Evolutionary conservation across 1,140 invertebrate species (phyloP).

Genomic region (Hylaeus volcanicus): DNA sequence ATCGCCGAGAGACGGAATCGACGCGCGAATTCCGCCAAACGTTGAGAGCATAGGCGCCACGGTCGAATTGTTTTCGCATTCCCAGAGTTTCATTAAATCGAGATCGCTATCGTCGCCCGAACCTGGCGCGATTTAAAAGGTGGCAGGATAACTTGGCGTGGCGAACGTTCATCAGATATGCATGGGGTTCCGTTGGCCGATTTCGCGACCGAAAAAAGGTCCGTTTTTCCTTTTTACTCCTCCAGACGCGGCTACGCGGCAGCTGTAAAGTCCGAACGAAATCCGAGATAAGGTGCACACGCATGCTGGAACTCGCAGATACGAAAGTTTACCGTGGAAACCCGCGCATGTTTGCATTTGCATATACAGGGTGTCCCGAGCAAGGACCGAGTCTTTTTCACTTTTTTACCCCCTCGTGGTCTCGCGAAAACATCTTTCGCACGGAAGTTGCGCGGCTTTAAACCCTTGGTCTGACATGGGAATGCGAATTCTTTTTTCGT

Average conservation of each 20-base stretch:
- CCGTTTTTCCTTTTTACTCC: background rate
- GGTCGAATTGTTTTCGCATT: constrained; percentile 63
- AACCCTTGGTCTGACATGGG: background rate
- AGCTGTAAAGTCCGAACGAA: constrained; percentile 71
- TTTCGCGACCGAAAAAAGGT: constrained; percentile 58
- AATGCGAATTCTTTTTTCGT: background rate
- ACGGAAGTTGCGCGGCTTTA: constrained; percentile 12
- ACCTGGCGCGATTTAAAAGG: constrained; percentile 47
- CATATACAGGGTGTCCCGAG: constrained; percentile 37
- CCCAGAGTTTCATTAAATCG: constrained; percentile 74
- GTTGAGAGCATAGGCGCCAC: constrained; percentile 17
- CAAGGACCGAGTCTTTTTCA: background rate
- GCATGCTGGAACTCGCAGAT: constrained; percentile 14
- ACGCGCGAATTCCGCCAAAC: background rate
- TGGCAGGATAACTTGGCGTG: background rate
- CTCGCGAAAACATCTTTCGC: constrained; percentile 22
- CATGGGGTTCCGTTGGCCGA: constrained; percentile 68
- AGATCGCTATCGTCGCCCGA: constrained; percentile 71
- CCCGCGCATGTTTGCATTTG: constrained; percentile 25
- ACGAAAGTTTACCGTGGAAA: constrained; percentile 39
- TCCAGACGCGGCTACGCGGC: background rate
- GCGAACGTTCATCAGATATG: constrained; percentile 78
- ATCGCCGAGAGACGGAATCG: background rate
- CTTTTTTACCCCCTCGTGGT: background rate
- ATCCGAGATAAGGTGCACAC: constrained; percentile 72